A percentile compares a stretch with the other conserved stretches of the same genome.
Evolutionary conservation across 2,797 vertebrate genomes (phyloP).

Genomic region (Neoniphon sammara): DNA sequence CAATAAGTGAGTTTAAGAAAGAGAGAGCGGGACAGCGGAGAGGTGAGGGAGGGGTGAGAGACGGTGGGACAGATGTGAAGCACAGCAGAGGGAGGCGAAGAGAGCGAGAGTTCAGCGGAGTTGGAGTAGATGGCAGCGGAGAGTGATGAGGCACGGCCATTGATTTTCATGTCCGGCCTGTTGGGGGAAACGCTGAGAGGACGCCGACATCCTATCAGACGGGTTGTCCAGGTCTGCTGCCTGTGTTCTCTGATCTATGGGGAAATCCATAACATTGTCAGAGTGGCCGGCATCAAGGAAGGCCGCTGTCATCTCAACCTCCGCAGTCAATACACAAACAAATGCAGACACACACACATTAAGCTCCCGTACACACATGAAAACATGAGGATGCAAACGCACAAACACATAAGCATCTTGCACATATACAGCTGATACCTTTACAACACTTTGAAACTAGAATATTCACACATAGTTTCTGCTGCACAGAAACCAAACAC

Average conservation of each 20-base stretch:
- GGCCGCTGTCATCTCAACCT: conserved; percentile 65
- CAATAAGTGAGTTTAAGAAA: too few relatives aligned
- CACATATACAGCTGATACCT: conserved; percentile 13
- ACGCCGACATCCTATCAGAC: conserved; percentile 12
- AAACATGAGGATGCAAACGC: not conserved
- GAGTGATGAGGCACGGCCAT: not conserved
- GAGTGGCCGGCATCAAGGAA: conserved; percentile 1
- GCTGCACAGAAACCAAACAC: conserved; percentile 24
- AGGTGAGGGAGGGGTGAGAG: not conserved
- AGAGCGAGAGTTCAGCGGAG: not conserved
- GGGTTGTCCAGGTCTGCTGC: conserved; percentile 11
- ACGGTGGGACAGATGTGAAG: not conserved
- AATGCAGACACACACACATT: conserved; percentile 1
- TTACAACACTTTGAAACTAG: not conserved
- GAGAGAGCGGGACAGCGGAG: not conserved
- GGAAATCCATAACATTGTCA: conserved; percentile 50
- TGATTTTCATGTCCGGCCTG: conserved; percentile 37
- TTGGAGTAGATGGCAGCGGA: not conserved
- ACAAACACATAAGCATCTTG: not conserved
- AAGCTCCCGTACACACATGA: not conserved
- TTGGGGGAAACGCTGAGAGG: conserved; percentile 19
- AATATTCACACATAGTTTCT: conserved; percentile 17
- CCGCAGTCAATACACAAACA: conserved; percentile 40
- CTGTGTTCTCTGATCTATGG: conserved; percentile 17
- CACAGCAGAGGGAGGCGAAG: not conserved